Base-by-base conservation (phyloP, 2,888 invertebrate genomes). In the Priocnemis perturbator region DNA sequence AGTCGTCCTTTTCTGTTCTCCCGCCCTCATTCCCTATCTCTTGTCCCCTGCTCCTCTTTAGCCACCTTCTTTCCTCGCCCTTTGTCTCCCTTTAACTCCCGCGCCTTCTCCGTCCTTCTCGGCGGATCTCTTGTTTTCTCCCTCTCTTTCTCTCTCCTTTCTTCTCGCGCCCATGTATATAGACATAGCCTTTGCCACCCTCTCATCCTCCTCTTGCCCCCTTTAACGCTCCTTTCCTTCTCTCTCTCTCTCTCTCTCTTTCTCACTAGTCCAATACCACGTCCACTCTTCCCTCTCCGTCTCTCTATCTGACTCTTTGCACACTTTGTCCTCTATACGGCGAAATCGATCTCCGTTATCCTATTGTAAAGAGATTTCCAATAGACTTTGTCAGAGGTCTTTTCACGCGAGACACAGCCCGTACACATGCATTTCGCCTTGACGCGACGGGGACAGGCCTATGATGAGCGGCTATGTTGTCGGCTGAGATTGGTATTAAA, bases 331-430 rank as follows among this genome's bases (percentile, higher is more conserved):
- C 58, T 60, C 62, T 53, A 56, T 44, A 37, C 58, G 37, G 67
- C 64, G 64, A 74, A 69, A 72, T 70, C 73, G 73, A 78, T 78
- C 70, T 60, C 73, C 69, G 71, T 76, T 78, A 73, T 79, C 73
- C 74, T 64, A 78, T 76, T 73, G 79, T 76, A 67, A 60, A 37
- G 69, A 58, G 69, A 72, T 77, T 71, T 73, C 66, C 71, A 77
- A 72, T 72, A 64, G 75, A 73, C 72, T 70, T 69, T 63, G 70
- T 67, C 69, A 74, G 64, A 60, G 64, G 68, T 68, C 78, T 74
- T 72, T 79, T 79, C 78, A 77, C 76, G 59, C 67, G 52, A 67
- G 58, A 71, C 50, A 19, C 11, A 37, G 76, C 73, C 77, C 76
- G 74, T 73, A 73, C 73, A 64, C 58, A 60, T 59, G 72, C 65